These are phyloP conservation scores for Ceratina australensis DNA, from an alignment of 1,140 invertebrate species.

Conservation along the genomic window DNA sequence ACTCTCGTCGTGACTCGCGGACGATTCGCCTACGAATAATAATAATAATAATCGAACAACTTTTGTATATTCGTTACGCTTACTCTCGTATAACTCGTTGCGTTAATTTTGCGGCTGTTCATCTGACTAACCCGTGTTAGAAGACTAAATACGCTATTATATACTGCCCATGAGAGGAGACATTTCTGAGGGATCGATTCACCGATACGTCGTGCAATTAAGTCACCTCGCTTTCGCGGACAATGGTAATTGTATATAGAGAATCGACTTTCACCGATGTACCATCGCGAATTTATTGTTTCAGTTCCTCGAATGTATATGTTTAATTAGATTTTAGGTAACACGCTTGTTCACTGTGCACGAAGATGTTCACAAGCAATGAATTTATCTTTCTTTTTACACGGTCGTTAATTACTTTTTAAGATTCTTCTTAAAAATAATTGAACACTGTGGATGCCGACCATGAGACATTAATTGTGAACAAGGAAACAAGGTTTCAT, in stretches of 20 bases:
- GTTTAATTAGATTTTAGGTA: not conserved
- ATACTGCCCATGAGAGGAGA: slow-evolving; percentile 27
- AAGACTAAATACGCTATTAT: slow-evolving; percentile 4
- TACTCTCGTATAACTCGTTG: slow-evolving; percentile 15
- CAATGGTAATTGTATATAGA: slow-evolving; percentile 13
- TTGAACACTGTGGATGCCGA: no score
- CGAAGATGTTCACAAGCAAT: not conserved
- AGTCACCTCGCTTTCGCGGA: not conserved
- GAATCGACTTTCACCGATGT: not conserved
- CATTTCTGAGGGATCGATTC: not conserved
- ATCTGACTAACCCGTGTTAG: not conserved
- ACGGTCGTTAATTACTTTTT: no score
- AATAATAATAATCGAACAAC: not conserved
- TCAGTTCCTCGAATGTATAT: not conserved
- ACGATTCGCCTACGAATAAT: no score
- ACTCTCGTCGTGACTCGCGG: slow-evolving; percentile 3
- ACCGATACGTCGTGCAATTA: not conserved
- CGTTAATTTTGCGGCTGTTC: slow-evolving; percentile 18
- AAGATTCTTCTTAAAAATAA: no score
- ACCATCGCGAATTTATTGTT: not conserved
- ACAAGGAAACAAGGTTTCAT: no score
- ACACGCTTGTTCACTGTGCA: not conserved
- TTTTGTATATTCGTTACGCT: slow-evolving; percentile 36
- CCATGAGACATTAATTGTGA: no score
- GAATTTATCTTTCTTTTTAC: no score